Percentiles rank a stretch among this genome's conserved stretches.
phyloP scores from a whole-genome alignment of 2,797 vertebrate genomes.

The Amblyopsis hoosieri region DNA sequence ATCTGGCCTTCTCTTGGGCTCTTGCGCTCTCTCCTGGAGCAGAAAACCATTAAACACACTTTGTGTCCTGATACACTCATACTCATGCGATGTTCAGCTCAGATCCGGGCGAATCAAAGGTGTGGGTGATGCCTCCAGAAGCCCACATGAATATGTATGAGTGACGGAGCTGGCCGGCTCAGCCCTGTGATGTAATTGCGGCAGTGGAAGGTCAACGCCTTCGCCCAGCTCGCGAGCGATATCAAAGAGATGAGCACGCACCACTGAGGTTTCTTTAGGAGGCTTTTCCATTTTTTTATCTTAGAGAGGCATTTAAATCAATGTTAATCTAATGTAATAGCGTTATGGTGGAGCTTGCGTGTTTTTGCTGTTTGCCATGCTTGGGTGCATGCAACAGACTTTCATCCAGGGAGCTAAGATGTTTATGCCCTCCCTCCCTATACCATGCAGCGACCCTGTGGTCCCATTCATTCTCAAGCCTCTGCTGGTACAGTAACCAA shows the following conservation, averaged over 20 bases:
- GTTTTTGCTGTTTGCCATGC: slow-evolving; percentile 26
- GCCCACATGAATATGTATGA: slow-evolving; percentile 75
- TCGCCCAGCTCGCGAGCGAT: slow-evolving; percentile 11
- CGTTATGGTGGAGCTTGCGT: too few species aligned
- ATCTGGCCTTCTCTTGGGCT: background rate
- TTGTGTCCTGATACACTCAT: slow-evolving; percentile 67
- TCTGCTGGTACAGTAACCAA: slow-evolving; percentile 29
- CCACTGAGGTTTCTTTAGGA: slow-evolving; percentile 47
- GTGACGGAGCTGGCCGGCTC: slow-evolving; percentile 43
- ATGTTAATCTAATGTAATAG: too few species aligned
- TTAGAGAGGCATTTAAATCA: background rate
- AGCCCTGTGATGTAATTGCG: slow-evolving; percentile 78
- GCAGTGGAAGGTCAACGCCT: slow-evolving; percentile 64
- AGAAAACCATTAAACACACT: slow-evolving; percentile 71
- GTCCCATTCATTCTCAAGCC: slow-evolving; percentile 43
- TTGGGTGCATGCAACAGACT: slow-evolving; percentile 62
- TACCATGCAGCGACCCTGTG: slow-evolving; percentile 28
- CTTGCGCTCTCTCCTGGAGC: slow-evolving; percentile 50
- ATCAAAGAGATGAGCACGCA: slow-evolving; percentile 45
- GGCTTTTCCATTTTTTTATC: slow-evolving; percentile 42
- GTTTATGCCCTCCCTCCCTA: slow-evolving; percentile 50
- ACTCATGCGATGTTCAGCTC: slow-evolving; percentile 70
- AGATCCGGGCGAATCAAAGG: slow-evolving; percentile 74
- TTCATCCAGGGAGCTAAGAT: slow-evolving; percentile 55
- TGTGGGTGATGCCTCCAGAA: slow-evolving; percentile 69